Evolutionary conservation across 2,113 vertebrate species (phyloP).

Genomic region (Ochotona curzoniae): DNA sequence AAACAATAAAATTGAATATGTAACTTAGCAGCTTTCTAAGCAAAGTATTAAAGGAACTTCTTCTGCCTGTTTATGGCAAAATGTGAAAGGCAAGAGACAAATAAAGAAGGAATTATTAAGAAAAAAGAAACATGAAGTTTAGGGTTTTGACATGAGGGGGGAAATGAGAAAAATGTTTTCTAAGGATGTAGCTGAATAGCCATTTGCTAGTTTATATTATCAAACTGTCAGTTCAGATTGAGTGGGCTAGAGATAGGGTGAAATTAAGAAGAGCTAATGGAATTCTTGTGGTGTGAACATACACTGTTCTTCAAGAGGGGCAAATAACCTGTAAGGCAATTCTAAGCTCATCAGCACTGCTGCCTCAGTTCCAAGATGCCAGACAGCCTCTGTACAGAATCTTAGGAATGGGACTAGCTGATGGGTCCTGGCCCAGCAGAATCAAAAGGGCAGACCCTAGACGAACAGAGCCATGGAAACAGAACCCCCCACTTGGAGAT

Average conservation of each 20-base stretch:
- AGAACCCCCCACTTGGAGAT: no score
- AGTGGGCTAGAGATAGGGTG: not conserved
- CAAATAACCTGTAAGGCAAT: not conserved
- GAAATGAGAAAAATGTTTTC: not conserved
- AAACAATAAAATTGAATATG: not conserved
- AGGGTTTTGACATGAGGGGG: not conserved
- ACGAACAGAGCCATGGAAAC: no score
- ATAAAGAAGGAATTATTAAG: not conserved
- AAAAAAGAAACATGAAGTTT: not conserved
- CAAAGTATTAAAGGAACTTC: not conserved
- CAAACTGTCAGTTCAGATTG: not conserved
- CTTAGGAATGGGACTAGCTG: not conserved
- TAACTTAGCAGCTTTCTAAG: not conserved
- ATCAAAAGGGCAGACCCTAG: no score
- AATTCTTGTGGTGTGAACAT: not conserved
- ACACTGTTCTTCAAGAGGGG: not conserved
- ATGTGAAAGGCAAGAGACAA: conserved; percentile 23
- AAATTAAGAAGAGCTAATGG: not conserved
- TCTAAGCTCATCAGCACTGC: not conserved
- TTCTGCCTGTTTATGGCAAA: not conserved
- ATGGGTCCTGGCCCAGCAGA: not conserved
- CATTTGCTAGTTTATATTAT: not conserved
- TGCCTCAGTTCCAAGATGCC: not conserved
- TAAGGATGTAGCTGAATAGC: not conserved
- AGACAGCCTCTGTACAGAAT: not conserved